Base-by-base conservation (phyloP, 2,113 vertebrate species). In the Carassius carassius region DNA sequence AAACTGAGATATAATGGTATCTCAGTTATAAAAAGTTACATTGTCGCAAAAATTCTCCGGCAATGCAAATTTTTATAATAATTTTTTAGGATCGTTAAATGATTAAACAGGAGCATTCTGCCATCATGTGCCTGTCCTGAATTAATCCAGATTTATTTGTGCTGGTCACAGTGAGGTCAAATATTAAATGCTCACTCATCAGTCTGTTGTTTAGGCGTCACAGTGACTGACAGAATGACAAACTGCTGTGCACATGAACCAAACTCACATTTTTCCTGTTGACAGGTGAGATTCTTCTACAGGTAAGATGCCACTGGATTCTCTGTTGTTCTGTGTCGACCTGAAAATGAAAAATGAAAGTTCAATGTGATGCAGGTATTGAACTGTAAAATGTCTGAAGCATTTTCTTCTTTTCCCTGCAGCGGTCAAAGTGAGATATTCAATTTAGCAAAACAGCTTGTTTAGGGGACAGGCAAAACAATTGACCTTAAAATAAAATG, bases 381-480 rank as follows among this genome's bases (percentile, higher is more conserved):
- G 11, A 44, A 16, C 76, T 23, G 54, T 78, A 35, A 56, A 58
- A 77, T 75, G 37, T 73, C 37, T 44, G n/a, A 51, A 2, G 25
- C 4, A 11, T 54, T 5, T 54, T 7, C 13, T 74, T 44, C 3
- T 17, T 32, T 32, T 56, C 8, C 19, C 25, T 35, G 49, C 51
- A 35, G 54, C 35, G 60, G 76, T 78, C 76, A 78, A 35, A 37
- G 10, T n/a, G 17, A 17, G 54, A 51, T 21, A 12, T 56, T 58
- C 49, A 77, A 37, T 6, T 60, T 12, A 23, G 76, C 32, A 41
- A 78, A 78, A 62, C 32, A 78, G 56, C 54, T 72, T 72, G 69
- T 60, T 41, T 41, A 23, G 12, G 21, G 16, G 13, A 56, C 0
- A 35, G 5, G 51, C 44, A 19, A 76, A 76, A 32, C 16, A 56